Percentiles rank a stretch among this genome's conserved stretches.
Evolutionary conservation across 2,888 invertebrate species (phyloP).

Genomic region (Epicampocera succincta): DNA sequence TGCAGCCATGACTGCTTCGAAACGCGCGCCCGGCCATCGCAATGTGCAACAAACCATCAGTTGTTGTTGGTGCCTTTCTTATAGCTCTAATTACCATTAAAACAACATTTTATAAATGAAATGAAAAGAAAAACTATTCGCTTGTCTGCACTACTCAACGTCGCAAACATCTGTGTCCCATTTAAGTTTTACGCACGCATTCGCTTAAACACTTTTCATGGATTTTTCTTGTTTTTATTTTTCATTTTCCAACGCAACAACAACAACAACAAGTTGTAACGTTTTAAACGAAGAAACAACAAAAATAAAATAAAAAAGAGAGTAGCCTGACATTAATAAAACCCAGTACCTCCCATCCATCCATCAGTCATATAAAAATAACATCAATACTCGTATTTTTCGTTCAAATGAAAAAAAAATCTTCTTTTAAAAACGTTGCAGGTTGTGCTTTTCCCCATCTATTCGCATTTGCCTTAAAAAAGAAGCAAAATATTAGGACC

Average conservation of each 20-base stretch:
- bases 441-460: conserved; percentile 16
- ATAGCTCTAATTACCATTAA: conserved; percentile 64
- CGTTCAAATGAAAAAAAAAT: conserved; percentile 45
- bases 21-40: conserved; percentile 8
- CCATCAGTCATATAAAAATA: conserved; percentile 53
- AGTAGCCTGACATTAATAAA: not conserved
- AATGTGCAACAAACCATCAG: conserved; percentile 28
- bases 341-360: conserved; percentile 32
- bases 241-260: conserved; percentile 25
- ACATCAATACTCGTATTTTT: conserved; percentile 45
- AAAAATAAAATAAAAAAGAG: not conserved
- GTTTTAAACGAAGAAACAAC: not conserved
- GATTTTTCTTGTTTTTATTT: not conserved
- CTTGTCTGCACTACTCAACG: conserved; percentile 63
- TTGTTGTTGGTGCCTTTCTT: conserved; percentile 31
- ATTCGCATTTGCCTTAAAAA: too few relatives aligned
- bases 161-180: conserved; percentile 68
- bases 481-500: too few relatives aligned
- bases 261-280: conserved; percentile 45
- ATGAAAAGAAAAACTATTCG: conserved; percentile 51
- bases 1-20: not conserved
- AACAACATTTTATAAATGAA: conserved; percentile 58
- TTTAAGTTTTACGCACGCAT: conserved; percentile 68
- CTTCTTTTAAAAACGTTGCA: conserved; percentile 41
- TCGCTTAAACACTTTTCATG: conserved; percentile 43